Evolutionary conservation across 2,113 vertebrate genomes (phyloP), one percentile per base, ranked within the genome.

Genomic region (Noctilio leporinus): DNA sequence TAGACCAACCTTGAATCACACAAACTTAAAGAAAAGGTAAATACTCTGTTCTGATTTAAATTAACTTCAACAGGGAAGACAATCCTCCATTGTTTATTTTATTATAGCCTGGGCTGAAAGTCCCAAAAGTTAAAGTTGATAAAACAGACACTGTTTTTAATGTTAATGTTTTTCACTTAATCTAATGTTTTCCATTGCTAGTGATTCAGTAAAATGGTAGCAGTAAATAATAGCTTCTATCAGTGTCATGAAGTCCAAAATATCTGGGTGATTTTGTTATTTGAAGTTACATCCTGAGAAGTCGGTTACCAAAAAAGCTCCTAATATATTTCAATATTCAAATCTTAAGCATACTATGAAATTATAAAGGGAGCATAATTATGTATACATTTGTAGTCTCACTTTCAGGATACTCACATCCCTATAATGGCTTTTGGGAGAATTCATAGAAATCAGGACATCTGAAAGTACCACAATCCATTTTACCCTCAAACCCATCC

Each of bases 21-120:
- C 55, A 73, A 89, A 93, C 49, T 78, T 15, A 10, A 93, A 89
- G 92, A 80, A 96, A 95, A 97, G 93, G 91, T 96, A 97, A 97
- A 97, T 97, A 96, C 49, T 96, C 76, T 86, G 55, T 87, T 97
- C 91, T 96, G 92, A 97, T 90, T 96, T 90, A 97, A 95, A 97
- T 93, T 96, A 92, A 96, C 90, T 93, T 85, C n/a, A 51, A 92
- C 96, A 96, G 73, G 65, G n/a, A 92, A 95, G 96, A 97, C 55
- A 94, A 77, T 82, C 55, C 83, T 22, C 35, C 5, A 24, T 93
- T 95, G 93, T 95, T 97, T 97, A 69, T 95, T 96, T 97, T 94
- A 95, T 89, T 91, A 85, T 24, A 93, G 57, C 28, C 28, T 51
- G 62, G 89, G 86, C 16, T 76, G 95, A 97, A 53, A 86, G 49